Conservation (phyloP, 2,113 vertebrate species). For the Lamprologus tigripictilis region DNA sequence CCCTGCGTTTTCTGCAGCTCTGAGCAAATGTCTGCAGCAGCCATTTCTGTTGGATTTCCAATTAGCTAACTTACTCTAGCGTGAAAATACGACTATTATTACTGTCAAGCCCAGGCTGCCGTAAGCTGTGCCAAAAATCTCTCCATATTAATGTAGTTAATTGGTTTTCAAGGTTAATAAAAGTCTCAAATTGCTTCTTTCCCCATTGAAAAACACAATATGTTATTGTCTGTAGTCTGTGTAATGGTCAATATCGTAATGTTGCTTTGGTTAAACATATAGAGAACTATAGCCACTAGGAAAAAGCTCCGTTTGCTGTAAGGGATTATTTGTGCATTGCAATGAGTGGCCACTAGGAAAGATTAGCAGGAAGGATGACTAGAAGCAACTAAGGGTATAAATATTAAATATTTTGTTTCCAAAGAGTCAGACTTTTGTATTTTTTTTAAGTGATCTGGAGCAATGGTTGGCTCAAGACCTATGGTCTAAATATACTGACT, state of each 20-base stretch:
- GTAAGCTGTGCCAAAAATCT: neutral
- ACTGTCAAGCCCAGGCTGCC: neutral
- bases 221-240: neutral
- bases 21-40: neutral
- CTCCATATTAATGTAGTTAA: neutral
- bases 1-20: neutral
- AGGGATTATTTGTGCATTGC: neutral
- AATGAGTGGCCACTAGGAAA: neutral
- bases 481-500: neutral
- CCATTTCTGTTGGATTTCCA: conserved; percentile 4
- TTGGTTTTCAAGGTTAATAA: neutral
- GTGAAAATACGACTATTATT: conserved; percentile 27
- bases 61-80: conserved; percentile 26
- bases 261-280: neutral
- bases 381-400: neutral
- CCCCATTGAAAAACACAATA: neutral
- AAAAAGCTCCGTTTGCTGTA: neutral
- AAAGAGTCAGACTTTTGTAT: neutral
- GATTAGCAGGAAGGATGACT: neutral
- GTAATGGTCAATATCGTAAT: neutral
- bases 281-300: neutral
- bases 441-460: neutral
- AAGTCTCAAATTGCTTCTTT: neutral
- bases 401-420: neutral
- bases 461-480: neutral